A percentile compares a stretch with the other conserved stretches of the same genome.
Evolutionary conservation across 92 coral and sea anemone species (phyloP).

Genomic region (Phenganax subtilis): DNA sequence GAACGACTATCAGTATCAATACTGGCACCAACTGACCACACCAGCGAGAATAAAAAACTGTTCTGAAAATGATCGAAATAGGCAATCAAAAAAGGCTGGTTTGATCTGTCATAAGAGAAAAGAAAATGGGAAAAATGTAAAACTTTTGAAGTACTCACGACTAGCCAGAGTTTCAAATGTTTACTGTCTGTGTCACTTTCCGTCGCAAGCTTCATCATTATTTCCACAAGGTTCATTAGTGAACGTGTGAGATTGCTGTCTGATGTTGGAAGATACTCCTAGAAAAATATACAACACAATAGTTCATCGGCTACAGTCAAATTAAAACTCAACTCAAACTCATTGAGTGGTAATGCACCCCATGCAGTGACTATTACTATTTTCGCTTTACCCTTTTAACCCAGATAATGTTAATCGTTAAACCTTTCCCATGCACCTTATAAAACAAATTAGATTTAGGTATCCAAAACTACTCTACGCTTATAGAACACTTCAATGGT

Average conservation of each 20-base stretch:
- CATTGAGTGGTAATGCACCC: background rate
- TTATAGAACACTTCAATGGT: too few relatives aligned
- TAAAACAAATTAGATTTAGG: too few relatives aligned
- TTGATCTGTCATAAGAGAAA: background rate
- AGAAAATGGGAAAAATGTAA: background rate
- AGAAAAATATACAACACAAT: background rate
- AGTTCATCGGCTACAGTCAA: background rate
- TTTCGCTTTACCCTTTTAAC: background rate
- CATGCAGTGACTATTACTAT: background rate
- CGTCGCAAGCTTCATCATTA: conserved; percentile 80
- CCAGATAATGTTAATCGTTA: too few relatives aligned
- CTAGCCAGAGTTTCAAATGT: conserved; percentile 83
- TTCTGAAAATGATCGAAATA: conserved; percentile 55
- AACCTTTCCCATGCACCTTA: too few relatives aligned
- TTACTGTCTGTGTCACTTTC: conserved; percentile 62
- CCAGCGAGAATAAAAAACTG: conserved; percentile 84
- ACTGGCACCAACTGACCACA: conserved; percentile 99
- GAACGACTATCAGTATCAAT: conserved; percentile 91
- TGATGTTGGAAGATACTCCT: conserved; percentile 83
- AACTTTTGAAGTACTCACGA: conserved; percentile 50
- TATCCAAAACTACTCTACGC: too few relatives aligned
- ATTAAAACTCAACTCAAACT: too few relatives aligned
- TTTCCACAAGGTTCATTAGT: conserved; percentile 94
- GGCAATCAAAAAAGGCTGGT: background rate
- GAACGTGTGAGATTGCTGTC: conserved; percentile 95